Base-by-base conservation (phyloP, 2,888 invertebrate genomes). In the Frankliniella fusca region DNA sequence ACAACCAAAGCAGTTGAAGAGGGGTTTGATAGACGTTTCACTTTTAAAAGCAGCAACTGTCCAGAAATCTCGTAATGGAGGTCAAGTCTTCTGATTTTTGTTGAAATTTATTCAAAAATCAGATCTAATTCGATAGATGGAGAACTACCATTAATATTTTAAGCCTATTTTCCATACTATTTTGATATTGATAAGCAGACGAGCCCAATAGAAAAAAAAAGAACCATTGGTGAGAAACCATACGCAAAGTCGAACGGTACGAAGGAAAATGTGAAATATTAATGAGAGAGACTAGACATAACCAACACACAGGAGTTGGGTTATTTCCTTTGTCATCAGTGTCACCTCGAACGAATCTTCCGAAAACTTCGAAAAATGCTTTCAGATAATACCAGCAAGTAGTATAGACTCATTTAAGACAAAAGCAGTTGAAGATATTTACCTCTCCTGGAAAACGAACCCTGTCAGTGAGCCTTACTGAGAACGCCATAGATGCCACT, bases 381-480 rank as follows among this genome's bases (percentile, higher is more conserved):
- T 12, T 10, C 8, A 12, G 70, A 27, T 2, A 9, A 5, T 76
- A 27, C 12, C 1, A 2, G 70, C 1, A 8, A 12, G 27, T 12
- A 10, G 9, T 1, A 76, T 27, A 23, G 12, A n/a, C 70, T 76
- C 70, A 54, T 20, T 20, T 54, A 20, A 9, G 5, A 10, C 70
- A 12, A 23, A 27, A 12, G 1, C 0, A 27, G 27, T 0, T 10
- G 11, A 23, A 11, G 10, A 76, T n/a, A 11, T 27, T 76, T 76
- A 76, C 70, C 70, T 76, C 27, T 76, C 70, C 70, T 27, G 70
- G 70, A 12, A 76, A 76, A 27, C 70, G 70, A 23, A 76, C 27
- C 9, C 70, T 23, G 70, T 76, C 70, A 27, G 70, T 27, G 9
- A 27, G 10, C 27, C 23, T 76, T 15, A 54, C 11, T 8, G 70